Evolutionary conservation across 1,140 invertebrate species (phyloP), one percentile per base, ranked within the genome.

Genomic region (Dinoponera quadriceps): DNA sequence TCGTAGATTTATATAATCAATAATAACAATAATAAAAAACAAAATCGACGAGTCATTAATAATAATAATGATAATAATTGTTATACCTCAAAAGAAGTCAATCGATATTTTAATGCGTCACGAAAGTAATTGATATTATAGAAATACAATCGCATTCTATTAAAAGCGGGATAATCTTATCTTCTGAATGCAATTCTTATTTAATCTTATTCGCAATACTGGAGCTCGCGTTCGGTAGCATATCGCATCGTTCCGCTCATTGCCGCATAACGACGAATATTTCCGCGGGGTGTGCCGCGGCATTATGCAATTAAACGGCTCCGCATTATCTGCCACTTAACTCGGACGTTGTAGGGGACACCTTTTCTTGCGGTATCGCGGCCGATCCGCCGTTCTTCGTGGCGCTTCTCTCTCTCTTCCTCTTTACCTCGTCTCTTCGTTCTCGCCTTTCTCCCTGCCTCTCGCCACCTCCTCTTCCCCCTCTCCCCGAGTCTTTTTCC

Each of bases 271-370:
- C 14, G 48, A 48, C 11, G 18, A 49, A 68, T 57, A 71, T 25
- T 57, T 74, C 38, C 33, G 20, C 14, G 16, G 11, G 20, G 20
- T 68, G 54, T 62, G 65, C 59, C 73, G 63, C 57, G 55, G 59
- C 60, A 69, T 68, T 63, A 65, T 60, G 83, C 44, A 85, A 80
- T 87, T 88, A 82, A 78, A 88, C 55, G 51, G 44, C 49, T 18
- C 25, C 63, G 75, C 25, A 60, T 88, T 86, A 81, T 84, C 84
- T 49, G 60, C 22, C 59, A 72, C 57, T 88, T 74, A 77, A 85
- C 49, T 87, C 51, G 44, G 49, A 44, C 60, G 49, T 75, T 55
- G 51, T 49, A 73, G n/a, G 54, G 44, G 83, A 87, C 44, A 82
- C 57, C 69, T 84, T 83, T 83, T 85, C 72, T 88, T 49, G 29